Conservation (phyloP, 2,888 invertebrate genomes). For the Elegia similella region DNA sequence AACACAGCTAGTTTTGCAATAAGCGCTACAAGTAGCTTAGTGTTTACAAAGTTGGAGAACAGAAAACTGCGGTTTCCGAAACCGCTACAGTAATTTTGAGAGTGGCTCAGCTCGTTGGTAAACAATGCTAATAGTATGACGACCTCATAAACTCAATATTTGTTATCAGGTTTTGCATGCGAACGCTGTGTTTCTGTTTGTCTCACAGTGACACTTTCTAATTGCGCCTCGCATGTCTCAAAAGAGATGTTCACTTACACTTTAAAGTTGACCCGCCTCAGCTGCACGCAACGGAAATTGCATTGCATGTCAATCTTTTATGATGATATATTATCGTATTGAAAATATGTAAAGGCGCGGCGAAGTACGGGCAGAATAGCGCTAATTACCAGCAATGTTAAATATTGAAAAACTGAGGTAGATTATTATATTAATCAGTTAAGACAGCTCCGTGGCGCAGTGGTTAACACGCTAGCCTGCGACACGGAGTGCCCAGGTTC, state of each 20-base stretch:
- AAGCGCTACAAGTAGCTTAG: not conserved
- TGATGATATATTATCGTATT: too few species aligned
- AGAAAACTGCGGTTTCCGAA: not conserved
- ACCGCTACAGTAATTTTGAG: constrained; percentile 9
- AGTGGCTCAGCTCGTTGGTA: not conserved
- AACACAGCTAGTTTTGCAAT: too few species aligned
- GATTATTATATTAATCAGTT: too few species aligned
- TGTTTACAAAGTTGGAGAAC: not conserved
- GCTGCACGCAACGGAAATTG: not conserved
- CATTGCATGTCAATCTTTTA: not conserved
- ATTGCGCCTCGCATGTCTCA: constrained; percentile 2
- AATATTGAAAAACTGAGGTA: too few species aligned
- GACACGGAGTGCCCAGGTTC: too few species aligned
- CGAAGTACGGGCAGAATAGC: too few species aligned
- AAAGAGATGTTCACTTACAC: not conserved
- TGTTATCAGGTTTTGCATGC: constrained; percentile 13
- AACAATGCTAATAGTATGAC: constrained; percentile 8
- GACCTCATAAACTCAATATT: constrained; percentile 18
- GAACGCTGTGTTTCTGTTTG: constrained; percentile 2
- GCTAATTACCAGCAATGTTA: too few species aligned
- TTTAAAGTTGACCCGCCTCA: not conserved
- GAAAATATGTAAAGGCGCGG: too few species aligned
- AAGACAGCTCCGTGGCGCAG: too few species aligned
- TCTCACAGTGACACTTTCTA: constrained; percentile 16
- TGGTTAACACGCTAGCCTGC: too few species aligned